phyloP scores from a whole-genome alignment of 2,113 vertebrate species.

The Cynocephalus volans region DNA sequence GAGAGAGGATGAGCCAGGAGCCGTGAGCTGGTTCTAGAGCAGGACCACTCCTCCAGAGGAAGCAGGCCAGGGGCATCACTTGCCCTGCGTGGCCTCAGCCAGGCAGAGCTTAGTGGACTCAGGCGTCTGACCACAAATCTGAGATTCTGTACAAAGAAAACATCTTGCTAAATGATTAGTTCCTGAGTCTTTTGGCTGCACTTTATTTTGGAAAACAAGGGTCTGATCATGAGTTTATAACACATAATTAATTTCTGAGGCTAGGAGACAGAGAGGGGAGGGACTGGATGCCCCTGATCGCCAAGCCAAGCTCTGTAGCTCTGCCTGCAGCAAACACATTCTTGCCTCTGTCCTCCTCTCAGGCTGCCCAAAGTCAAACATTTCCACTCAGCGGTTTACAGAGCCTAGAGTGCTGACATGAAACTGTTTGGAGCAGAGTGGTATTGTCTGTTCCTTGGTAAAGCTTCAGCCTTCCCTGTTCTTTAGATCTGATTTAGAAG shows the following conservation, averaged over 20 bases:
- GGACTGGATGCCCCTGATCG: not conserved
- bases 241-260: not conserved
- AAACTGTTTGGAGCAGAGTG: not conserved
- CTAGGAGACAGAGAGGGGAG: not conserved
- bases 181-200: not conserved
- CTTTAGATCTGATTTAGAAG: not conserved
- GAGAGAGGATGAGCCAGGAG: not conserved
- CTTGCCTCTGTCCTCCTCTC: not conserved
- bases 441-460: not conserved
- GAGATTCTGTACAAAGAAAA: not conserved
- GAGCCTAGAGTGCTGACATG: rapidly evolving
- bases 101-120: not conserved
- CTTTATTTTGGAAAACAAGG: slow-evolving; percentile 36
- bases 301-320: rapidly evolving
- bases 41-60: not conserved
- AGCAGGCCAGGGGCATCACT: not conserved
- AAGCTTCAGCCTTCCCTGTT: not conserved
- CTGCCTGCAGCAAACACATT: rapidly evolving
- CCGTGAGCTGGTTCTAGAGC: not conserved
- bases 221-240: not conserved
- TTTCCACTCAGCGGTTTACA: not conserved
- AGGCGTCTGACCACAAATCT: not conserved
- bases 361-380: not conserved
- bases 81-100: not conserved
- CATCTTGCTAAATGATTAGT: slow-evolving; percentile 15